Conservation (phyloP, 2,888 invertebrate genomes). For the Ypsolopha scabrella region DNA sequence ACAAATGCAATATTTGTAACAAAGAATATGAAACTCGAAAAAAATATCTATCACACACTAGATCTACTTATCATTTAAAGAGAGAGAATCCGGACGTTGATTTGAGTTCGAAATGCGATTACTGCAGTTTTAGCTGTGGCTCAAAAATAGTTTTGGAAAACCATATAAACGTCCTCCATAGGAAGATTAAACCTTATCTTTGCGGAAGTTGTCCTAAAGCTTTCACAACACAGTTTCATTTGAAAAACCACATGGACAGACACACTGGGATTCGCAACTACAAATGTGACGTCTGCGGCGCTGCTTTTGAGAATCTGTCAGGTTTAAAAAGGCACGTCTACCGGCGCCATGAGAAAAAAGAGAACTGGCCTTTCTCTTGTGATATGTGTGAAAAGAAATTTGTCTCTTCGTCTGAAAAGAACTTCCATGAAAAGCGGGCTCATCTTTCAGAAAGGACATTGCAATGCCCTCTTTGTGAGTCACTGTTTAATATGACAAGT, state of each 20-base stretch:
- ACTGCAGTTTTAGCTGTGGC: neutral
- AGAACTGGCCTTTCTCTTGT: conserved; percentile 15
- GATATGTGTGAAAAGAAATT: conserved; percentile 31
- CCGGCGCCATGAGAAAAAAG: neutral
- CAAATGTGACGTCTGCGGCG: neutral
- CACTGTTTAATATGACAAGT: neutral
- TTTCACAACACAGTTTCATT: conserved; percentile 30
- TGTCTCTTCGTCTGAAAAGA: conserved; percentile 23
- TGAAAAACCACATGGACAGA: conserved; percentile 16
- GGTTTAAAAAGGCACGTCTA: neutral
- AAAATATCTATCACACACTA: conserved; percentile 7
- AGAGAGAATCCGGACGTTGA: conserved; percentile 1
- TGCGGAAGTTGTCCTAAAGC: conserved; percentile 29
- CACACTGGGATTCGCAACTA: neutral
- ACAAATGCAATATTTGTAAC: conserved; percentile 29
- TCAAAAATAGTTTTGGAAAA: neutral
- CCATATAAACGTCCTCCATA: conserved; percentile 3
- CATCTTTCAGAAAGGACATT: neutral
- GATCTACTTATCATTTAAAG: conserved; percentile 5
- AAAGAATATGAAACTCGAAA: conserved; percentile 19
- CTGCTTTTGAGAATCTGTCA: neutral
- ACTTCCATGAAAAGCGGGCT: conserved; percentile 12
- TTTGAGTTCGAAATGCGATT: neutral
- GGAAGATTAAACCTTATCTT: conserved; percentile 19
- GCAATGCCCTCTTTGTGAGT: neutral